Evolutionary conservation across 2,888 invertebrate genomes (phyloP), one percentile per base, ranked within the genome.

Genomic region (Hypena proboscidalis): DNA sequence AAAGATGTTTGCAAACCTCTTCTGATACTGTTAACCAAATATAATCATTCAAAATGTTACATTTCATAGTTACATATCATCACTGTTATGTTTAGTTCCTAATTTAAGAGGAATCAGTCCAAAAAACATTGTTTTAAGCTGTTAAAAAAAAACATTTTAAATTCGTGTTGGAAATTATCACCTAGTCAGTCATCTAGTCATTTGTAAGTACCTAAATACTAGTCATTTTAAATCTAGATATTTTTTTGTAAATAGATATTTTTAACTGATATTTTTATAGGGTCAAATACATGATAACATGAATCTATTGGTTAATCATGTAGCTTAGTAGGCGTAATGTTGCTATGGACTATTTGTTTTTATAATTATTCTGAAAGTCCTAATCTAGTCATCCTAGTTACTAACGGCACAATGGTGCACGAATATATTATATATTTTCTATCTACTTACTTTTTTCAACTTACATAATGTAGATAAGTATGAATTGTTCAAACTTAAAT

Each of bases 191-290:
- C 49, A 46, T 6, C 48, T 61, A 57, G 48, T 62, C 59, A 54
- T 37, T 27, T 43, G 17, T 48, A 51, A 37, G 25, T 48, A 45
- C 22, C 15, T 26, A 41, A 20, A 22, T 30, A 34, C 47, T 52
- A 58, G 53, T 50, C 43, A 57, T 56, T 48, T 46, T 42, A 42
- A 8, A 44, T 32, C 25, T 44, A 60, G 33, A 39, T 51, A 41
- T 46, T 52, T 50, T 19, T 34, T 47, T 42, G 35, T 54, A 50
- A 36, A 9, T 62, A 53, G 45, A 53, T 42, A 17, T 30, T 25
- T 48, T 25, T 48, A 53, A 38, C 43, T 46, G 25, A 55, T 64
- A 65, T 64, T 65, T 64, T 65, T 64, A 57, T 62, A 64, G 59
- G 31, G 59, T 35, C 33, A n/a, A 46, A 13, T 30, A 27, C 39